These are phyloP conservation scores for Alosa sapidissima DNA, from an alignment of 2,797 vertebrate species.

Conservation along the genomic window DNA sequence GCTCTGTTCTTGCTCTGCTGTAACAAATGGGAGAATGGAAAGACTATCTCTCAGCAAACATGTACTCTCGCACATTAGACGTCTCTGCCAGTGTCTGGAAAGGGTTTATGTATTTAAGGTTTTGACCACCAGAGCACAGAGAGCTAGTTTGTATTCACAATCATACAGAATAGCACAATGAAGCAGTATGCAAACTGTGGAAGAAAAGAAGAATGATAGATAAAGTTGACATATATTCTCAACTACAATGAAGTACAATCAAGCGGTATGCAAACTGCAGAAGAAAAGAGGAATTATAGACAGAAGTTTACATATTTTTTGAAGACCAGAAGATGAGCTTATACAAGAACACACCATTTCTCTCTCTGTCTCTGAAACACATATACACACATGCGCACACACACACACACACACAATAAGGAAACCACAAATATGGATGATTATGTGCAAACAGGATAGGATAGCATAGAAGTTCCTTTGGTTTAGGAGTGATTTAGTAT, in stretches of 20 bases:
- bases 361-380: neutral
- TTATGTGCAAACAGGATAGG: conserved; percentile 45
- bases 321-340: neutral
- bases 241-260: neutral
- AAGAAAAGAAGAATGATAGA: neutral
- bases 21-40: conserved; percentile 4
- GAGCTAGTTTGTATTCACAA: neutral
- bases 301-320: neutral
- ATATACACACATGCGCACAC: neutral
- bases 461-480: conserved; percentile 51
- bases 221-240: neutral
- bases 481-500: conserved; percentile 61
- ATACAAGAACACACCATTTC: neutral
- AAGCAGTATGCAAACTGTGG: neutral
- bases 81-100: neutral
- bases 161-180: neutral
- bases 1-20: neutral
- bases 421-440: conserved; percentile 34
- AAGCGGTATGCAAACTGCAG: neutral
- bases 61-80: neutral
- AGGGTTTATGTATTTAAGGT: neutral
- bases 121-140: neutral
- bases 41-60: conserved; percentile 12
- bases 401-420: neutral
- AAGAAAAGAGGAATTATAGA: too few relatives aligned